phyloP scores from a whole-genome alignment of 2,113 vertebrate genomes.

The Ceyx cyanopectus region DNA sequence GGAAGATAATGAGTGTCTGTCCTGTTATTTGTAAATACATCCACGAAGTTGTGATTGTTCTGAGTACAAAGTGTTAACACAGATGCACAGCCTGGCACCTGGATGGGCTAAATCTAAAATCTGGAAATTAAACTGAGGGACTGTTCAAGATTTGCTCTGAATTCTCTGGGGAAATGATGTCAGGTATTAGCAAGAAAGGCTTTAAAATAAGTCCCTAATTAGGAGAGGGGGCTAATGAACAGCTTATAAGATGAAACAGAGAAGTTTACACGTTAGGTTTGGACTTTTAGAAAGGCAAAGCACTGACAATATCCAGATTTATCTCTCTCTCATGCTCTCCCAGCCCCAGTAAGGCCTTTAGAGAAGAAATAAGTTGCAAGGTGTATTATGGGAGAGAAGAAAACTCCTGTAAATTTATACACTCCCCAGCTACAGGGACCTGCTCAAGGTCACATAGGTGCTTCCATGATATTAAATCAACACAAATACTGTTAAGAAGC shows the following conservation, averaged over 20 bases:
- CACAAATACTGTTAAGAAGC: background rate
- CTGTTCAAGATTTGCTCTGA: background rate
- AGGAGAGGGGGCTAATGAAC: background rate
- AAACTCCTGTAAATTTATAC: background rate
- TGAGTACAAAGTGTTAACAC: background rate
- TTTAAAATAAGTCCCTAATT: background rate
- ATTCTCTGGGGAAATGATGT: background rate
- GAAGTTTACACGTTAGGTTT: accelerated
- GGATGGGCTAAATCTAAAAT: background rate
- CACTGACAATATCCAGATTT: background rate
- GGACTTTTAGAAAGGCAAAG: background rate
- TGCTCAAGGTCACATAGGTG: accelerated
- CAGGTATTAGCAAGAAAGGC: background rate
- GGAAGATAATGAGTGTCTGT: background rate
- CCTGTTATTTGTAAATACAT: background rate
- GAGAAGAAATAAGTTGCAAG: accelerated
- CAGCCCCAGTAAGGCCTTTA: background rate
- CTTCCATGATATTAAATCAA: accelerated
- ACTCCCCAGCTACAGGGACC: background rate
- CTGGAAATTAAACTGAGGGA: background rate
- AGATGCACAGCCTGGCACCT: background rate
- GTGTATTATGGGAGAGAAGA: accelerated
- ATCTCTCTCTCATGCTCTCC: background rate
- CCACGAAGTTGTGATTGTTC: background rate
- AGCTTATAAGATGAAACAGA: background rate